Conservation (phyloP, 2,888 invertebrate species). For the Metellina segmentata region DNA sequence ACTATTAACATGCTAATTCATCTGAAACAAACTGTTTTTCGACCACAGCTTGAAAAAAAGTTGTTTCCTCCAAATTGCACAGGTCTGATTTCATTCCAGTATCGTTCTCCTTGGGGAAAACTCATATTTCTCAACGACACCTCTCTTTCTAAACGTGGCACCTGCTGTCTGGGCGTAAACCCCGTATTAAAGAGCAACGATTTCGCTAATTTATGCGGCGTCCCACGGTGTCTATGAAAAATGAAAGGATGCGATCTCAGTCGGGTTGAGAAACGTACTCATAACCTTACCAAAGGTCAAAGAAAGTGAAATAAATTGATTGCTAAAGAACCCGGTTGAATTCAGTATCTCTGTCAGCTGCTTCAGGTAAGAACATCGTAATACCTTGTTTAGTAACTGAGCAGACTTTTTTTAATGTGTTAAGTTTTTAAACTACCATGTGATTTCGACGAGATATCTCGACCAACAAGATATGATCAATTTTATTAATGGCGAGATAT, state of each 20-base stretch:
- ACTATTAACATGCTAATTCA: too few relatives aligned
- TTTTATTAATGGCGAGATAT: too few relatives aligned
- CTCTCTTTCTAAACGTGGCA: background rate
- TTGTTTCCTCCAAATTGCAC: background rate
- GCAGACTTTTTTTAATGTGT: too few relatives aligned
- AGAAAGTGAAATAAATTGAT: background rate
- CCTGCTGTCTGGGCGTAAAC: constrained; percentile 12
- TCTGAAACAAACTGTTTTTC: too few relatives aligned
- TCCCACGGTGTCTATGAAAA: background rate
- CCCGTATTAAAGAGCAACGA: background rate
- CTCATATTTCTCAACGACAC: background rate
- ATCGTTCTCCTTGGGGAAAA: background rate
- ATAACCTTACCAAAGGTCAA: constrained; percentile 3
- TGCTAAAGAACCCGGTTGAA: background rate
- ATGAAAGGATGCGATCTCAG: background rate
- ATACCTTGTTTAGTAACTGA: background rate
- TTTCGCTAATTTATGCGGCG: background rate
- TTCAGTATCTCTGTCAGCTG: background rate
- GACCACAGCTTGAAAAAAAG: background rate
- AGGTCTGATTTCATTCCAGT: background rate
- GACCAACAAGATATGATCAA: too few relatives aligned
- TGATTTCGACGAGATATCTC: too few relatives aligned
- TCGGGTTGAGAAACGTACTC: background rate
- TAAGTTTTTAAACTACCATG: too few relatives aligned
- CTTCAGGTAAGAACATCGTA: background rate